Conservation (phyloP, 2,113 vertebrate genomes). For the Rhea pennata region DNA sequence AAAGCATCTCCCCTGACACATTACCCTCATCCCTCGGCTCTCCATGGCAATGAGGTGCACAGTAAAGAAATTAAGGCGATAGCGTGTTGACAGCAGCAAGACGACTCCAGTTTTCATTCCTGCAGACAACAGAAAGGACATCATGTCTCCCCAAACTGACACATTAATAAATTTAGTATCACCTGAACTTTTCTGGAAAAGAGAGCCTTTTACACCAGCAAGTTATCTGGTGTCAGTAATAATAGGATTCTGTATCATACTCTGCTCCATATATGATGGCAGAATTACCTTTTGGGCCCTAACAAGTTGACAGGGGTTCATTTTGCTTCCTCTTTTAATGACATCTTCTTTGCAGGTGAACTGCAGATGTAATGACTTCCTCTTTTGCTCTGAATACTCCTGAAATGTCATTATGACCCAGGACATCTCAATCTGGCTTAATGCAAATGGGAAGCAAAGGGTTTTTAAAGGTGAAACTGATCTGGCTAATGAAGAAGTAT, state of each 20-base stretch:
- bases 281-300: slow-evolving; percentile 86
- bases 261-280: slow-evolving; percentile 82
- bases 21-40: slow-evolving; percentile 69
- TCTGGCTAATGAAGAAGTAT: slow-evolving; percentile 82
- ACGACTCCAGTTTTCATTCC: slow-evolving; percentile 83
- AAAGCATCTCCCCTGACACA: slow-evolving; percentile 78
- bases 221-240: slow-evolving; percentile 87
- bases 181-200: slow-evolving; percentile 91
- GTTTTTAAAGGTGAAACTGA: slow-evolving; percentile 81
- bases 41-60: slow-evolving; percentile 81
- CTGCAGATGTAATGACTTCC: slow-evolving; percentile 82
- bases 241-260: slow-evolving; percentile 85
- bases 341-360: slow-evolving; percentile 87
- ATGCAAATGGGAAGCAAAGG: slow-evolving; percentile 75
- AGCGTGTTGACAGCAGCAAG: slow-evolving; percentile 89
- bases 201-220: slow-evolving; percentile 85
- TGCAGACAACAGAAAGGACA: slow-evolving; percentile 87
- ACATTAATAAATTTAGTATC: slow-evolving; percentile 95
- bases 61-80: slow-evolving; percentile 90
- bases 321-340: slow-evolving; percentile 87
- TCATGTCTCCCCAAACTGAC: slow-evolving; percentile 85
- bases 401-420: slow-evolving; percentile 79
- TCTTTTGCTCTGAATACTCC: slow-evolving; percentile 73
- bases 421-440: slow-evolving; percentile 80
- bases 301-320: slow-evolving; percentile 92